These are phyloP conservation scores for Cochlearius cochlearius DNA, from an alignment of 2,113 vertebrate genomes.

Conservation along the genomic window DNA sequence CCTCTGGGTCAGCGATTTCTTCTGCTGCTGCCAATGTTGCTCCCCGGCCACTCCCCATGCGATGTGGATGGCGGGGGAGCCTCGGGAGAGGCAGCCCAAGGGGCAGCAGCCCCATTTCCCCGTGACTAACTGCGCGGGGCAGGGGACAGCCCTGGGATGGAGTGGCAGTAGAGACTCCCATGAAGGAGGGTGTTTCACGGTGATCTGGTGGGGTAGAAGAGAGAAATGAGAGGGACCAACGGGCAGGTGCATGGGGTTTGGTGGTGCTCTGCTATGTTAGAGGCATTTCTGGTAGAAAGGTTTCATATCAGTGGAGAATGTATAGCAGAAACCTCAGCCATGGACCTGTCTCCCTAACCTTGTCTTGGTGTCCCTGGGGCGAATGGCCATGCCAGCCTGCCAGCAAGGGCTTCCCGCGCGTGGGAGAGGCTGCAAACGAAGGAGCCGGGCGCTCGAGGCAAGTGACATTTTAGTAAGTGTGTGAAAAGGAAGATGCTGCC, in stretches of 20 bases:
- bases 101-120: neutral
- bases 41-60: fast-evolving
- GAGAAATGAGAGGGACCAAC: neutral
- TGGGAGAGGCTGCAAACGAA: neutral
- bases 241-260: neutral
- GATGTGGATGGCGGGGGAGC: neutral
- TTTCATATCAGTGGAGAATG: neutral
- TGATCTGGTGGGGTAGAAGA: neutral
- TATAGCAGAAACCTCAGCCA: neutral
- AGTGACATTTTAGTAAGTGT: neutral
- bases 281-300: neutral
- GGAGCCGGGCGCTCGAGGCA: neutral
- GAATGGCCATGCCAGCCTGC: neutral
- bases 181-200: neutral
- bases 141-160: neutral
- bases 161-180: neutral
- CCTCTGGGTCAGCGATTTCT: neutral
- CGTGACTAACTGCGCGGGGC: fast-evolving
- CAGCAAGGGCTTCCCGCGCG: neutral
- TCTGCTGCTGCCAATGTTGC: neutral
- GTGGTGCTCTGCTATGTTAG: neutral
- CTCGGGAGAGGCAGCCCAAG: neutral
- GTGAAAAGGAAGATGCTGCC: neutral
- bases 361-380: neutral
- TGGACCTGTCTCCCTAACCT: neutral